phyloP scores from a whole-genome alignment of 2,888 invertebrate genomes.

The Drosophila phalerata region DNA sequence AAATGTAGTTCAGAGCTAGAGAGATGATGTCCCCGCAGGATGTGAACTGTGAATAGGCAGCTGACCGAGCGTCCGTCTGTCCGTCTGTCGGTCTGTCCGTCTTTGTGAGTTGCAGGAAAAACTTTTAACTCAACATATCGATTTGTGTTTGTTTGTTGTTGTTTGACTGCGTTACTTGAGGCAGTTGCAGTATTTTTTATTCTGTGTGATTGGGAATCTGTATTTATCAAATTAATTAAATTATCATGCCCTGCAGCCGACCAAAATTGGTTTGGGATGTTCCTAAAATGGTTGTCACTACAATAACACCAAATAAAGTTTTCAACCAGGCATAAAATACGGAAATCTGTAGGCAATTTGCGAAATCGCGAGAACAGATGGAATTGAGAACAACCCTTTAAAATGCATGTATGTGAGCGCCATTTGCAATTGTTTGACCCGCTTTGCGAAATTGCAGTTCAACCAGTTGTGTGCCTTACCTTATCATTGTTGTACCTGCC shows the following conservation, averaged over 20 bases:
- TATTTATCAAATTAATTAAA: constrained; percentile 43
- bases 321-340: neutral
- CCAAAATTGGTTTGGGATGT: neutral
- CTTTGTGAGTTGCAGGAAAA: constrained; percentile 20
- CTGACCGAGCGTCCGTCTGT: neutral
- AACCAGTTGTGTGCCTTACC: constrained; percentile 29
- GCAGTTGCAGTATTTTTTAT: constrained; percentile 33
- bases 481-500: constrained; percentile 71
- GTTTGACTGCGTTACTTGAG: constrained; percentile 26
- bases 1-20: neutral
- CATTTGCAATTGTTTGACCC: constrained; percentile 45
- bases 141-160: constrained; percentile 16
- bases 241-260: constrained; percentile 29
- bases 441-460: constrained; percentile 21
- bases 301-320: neutral
- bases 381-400: constrained; percentile 26
- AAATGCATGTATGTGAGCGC: constrained; percentile 15
- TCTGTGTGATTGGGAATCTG: constrained; percentile 30
- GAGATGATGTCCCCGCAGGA: neutral
- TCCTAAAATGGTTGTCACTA: neutral
- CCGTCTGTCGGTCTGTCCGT: constrained; percentile 6
- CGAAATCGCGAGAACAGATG: constrained; percentile 3
- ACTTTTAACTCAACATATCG: constrained; percentile 51
- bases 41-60: constrained; percentile 13
- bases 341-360: neutral